phyloP scores from a whole-genome alignment of 1,140 invertebrate genomes.

The Rhyzopertha dominica region DNA sequence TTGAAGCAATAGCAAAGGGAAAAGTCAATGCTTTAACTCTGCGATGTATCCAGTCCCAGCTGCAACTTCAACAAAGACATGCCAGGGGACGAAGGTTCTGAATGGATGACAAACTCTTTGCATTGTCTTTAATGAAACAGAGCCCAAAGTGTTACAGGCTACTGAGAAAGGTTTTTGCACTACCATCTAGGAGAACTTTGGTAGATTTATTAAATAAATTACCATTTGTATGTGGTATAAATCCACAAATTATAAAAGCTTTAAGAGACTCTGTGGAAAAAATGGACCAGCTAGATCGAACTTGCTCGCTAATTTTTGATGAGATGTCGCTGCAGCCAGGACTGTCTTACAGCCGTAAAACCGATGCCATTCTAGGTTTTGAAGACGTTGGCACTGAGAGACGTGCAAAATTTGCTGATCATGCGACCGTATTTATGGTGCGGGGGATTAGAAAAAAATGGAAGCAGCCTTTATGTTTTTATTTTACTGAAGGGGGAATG shows the following conservation, averaged over 20 bases:
- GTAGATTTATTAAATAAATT: constrained; percentile 16
- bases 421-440: no score
- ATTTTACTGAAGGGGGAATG: no score
- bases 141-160: constrained; percentile 19
- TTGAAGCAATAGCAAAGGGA: no score
- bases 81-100: constrained; percentile 21
- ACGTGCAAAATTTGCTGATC: no score
- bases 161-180: constrained; percentile 18
- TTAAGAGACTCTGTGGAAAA: not conserved
- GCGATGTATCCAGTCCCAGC: no score
- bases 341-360: not conserved
- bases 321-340: constrained; percentile 1
- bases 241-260: not conserved
- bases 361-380: not conserved
- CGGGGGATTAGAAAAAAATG: no score
- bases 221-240: constrained; percentile 7
- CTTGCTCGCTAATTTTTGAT: not conserved
- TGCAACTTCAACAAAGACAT: no score
- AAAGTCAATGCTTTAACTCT: no score
- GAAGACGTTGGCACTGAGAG: no score
- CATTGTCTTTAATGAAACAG: constrained; percentile 17
- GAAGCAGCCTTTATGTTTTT: no score
- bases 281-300: not conserved
- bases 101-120: constrained; percentile 22
- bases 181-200: constrained; percentile 19